Evolutionary conservation across 1,140 invertebrate species (phyloP), one percentile per base, ranked within the genome.

Genomic region (Pygmarrhopalites habei): DNA sequence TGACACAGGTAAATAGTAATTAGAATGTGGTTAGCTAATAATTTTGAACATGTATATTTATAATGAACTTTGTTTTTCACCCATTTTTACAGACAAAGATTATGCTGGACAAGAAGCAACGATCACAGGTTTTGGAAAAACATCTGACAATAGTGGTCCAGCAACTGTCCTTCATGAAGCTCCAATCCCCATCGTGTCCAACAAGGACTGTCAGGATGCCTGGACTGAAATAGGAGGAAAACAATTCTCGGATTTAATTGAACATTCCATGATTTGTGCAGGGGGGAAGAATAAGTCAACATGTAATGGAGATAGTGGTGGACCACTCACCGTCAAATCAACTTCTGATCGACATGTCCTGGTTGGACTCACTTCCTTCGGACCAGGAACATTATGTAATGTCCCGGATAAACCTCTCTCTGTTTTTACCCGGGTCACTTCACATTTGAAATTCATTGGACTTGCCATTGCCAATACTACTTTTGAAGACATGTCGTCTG

Each of bases 111-210:
- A 28, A 5, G 25, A 52, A 4, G 49, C 14, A 12, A 10, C 3
- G 10, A 52, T 52, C 7, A 52, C 49, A 17, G 49, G 49, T 25
- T 52, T 26, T 26, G 49, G 49, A 14, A 52, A 52, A 26, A 52
- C 49, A 7, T 7, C 4, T 26, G 49, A 25, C 19, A 52, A 52
- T 5, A 7, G 14, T 12, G 28, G 49, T 26, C 49, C 23, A 28
- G 25, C 49, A 10, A 28, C 21, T 28, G 25, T 28, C 10, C 23
- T 52, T 7, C 25, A 28, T 19, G 49, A 52, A 52, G 49, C 49
- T 26, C 15, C 23, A 52, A 52, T 52, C 14, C 49, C 49, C 10
- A 26, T 52, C 4, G 49, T 52, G 7, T 10, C 14, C 10, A 52
- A 52, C 28, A 10, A 3, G 3, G 23, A 5, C 2, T 52, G 49